These are phyloP conservation scores for Hippocampus zosterae DNA, from an alignment of 2,113 vertebrate genomes.

Conservation along the genomic window DNA sequence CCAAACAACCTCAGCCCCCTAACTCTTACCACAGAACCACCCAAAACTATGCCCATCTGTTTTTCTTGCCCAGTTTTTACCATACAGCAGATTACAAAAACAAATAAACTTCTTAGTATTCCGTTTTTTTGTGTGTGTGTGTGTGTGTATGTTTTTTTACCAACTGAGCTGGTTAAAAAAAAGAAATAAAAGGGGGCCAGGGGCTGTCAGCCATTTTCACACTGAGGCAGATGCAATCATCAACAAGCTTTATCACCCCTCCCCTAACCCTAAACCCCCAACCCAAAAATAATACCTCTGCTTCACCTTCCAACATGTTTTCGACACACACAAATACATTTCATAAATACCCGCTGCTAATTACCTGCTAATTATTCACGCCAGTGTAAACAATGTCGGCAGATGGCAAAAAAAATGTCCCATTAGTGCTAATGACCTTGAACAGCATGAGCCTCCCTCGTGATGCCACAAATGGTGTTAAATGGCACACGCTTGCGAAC, in stretches of 20 bases:
- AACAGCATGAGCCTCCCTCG: slow-evolving; percentile 51
- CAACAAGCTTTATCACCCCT: background rate
- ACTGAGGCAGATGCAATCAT: background rate
- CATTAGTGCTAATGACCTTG: slow-evolving; percentile 82
- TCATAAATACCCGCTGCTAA: slow-evolving; percentile 74
- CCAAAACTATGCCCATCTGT: too few species aligned
- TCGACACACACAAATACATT: slow-evolving; percentile 7
- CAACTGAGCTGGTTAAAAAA: background rate
- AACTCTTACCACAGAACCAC: too few species aligned
- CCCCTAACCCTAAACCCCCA: background rate
- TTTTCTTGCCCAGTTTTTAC: too few species aligned
- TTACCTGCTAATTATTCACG: slow-evolving; percentile 87
- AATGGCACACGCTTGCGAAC: slow-evolving; percentile 20
- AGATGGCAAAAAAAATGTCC: slow-evolving; percentile 78
- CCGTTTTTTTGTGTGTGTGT: too few species aligned
- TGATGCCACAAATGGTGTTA: slow-evolving; percentile 56
- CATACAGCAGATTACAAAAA: too few species aligned
- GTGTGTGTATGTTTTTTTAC: too few species aligned
- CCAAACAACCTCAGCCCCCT: background rate
- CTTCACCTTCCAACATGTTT: background rate
- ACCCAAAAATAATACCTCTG: background rate
- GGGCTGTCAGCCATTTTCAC: background rate
- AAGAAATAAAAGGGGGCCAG: too few species aligned
- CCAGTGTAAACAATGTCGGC: slow-evolving; percentile 87
- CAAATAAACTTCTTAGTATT: too few species aligned